Base-by-base conservation (phyloP, 2,888 invertebrate species). In the Eilema sororculum region DNA sequence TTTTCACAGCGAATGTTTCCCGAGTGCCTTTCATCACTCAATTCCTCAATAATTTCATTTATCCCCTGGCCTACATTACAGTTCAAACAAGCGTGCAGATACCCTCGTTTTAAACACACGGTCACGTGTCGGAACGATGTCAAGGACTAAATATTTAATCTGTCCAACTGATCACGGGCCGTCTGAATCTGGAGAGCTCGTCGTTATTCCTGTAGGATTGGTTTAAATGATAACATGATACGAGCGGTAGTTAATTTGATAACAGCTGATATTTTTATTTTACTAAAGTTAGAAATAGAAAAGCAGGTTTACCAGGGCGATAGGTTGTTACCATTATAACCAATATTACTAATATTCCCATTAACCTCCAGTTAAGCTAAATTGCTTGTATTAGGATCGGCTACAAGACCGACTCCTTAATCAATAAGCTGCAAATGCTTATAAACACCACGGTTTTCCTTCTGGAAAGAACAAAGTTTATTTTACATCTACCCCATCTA, bases 121-220 rank as follows among this genome's bases (percentile, higher is more conserved):
- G 65, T 69, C 61, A 65, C 69, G 60, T 69, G 65, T 56, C 22
- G 22, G 1, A 69, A 69, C 25, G 52, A 61, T 69, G 69, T 69
- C 69, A 69, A 69, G 69, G 69, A 61, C 65, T 41, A 56, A 60
- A 69, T 65, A 56, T 65, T 69, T 57, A 65, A 69, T 65, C 69
- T 57, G 61, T 56, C 41, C 69, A 28, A 61, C 65, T 61, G 65
- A 65, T 65, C 69, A 65, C 65, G 37, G 57, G 57, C 25, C 37
- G 52, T 12, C 30, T 41, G 65, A 41, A 28, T 62, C 52, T 69
- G 33, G 33, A 57, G 61, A 28, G 33, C 16, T 52, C 57, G n/a
- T 61, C 61, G 41, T 65, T 64, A 63, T 68, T n/a, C 16, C 12
- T 9, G 0, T 25, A 20, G 6, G 25, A 2, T 25, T 57, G 28